A percentile compares a stretch with the other conserved stretches of the same genome.
Conservation (phyloP, 2,797 vertebrate species). For the Poeciliopsis infans region DNA sequence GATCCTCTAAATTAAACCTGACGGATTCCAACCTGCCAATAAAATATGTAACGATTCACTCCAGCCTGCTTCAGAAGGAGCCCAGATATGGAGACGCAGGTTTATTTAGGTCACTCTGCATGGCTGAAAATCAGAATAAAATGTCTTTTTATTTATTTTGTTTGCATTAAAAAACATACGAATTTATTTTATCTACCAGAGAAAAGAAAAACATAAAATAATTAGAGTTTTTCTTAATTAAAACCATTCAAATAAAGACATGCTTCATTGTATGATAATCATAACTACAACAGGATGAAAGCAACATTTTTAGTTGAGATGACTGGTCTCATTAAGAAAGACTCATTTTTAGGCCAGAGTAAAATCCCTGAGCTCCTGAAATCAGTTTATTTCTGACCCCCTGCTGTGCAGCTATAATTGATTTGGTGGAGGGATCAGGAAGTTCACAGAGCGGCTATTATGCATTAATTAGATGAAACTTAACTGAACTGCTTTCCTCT, state of each 20-base stretch:
- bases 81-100: not conserved
- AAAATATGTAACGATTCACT: not conserved
- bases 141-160: not conserved
- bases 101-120: not conserved
- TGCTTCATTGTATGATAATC: not conserved
- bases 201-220: not conserved
- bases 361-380: slow-evolving; percentile 8
- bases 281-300: not conserved
- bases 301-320: not conserved
- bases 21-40: not conserved
- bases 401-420: slow-evolving; percentile 33
- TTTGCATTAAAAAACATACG: not conserved
- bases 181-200: not conserved
- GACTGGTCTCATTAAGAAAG: not conserved
- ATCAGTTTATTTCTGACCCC: slow-evolving; percentile 22
- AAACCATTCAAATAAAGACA: not conserved
- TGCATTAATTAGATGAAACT: slow-evolving; percentile 57
- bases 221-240: not conserved
- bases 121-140: not conserved
- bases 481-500: slow-evolving; percentile 45
- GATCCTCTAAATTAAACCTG: not conserved
- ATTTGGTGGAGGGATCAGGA: slow-evolving; percentile 29
- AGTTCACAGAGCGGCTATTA: slow-evolving; percentile 44
- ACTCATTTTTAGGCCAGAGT: not conserved
- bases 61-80: not conserved